Percentiles rank a stretch among this genome's conserved stretches.
phyloP scores from a whole-genome alignment of 2,888 invertebrate genomes.

The Epistrophella euchroma region DNA sequence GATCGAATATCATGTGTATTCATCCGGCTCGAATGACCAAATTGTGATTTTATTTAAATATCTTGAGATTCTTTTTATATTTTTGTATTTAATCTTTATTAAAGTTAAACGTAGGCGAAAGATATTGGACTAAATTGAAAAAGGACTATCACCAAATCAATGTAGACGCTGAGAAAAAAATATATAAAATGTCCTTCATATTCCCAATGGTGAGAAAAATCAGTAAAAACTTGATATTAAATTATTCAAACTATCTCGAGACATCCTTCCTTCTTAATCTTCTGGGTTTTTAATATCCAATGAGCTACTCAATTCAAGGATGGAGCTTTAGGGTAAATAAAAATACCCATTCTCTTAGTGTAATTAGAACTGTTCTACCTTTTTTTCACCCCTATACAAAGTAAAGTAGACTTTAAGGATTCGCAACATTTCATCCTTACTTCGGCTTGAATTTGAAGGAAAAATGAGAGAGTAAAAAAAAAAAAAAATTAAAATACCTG shows the following conservation, averaged over 20 bases:
- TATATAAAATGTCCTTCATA: background rate
- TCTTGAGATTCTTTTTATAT: background rate
- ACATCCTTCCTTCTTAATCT: constrained; percentile 22
- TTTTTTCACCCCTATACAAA: background rate
- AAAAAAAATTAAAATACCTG: constrained; percentile 3
- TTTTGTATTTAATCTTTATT: background rate
- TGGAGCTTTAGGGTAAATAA: background rate
- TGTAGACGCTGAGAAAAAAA: background rate
- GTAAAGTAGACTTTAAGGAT: constrained; percentile 30
- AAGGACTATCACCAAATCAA: background rate
- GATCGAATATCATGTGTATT: background rate
- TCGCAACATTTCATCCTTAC: constrained; percentile 28
- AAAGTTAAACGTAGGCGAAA: background rate
- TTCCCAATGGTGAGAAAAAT: background rate
- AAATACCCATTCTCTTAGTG: background rate
- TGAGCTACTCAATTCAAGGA: constrained; percentile 10
- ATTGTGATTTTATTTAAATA: background rate
- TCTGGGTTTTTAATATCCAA: constrained; percentile 20
- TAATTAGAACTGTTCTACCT: constrained; percentile 50
- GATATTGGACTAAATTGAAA: background rate
- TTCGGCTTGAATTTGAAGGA: constrained; percentile 37
- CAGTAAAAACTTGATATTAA: constrained; percentile 27
- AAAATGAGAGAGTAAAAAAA: background rate
- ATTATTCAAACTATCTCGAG: constrained; percentile 35
- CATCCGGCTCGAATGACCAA: constrained; percentile 14